A percentile compares a stretch with the other conserved stretches of the same genome.
These are phyloP conservation scores for Tenualosa ilisha DNA, from an alignment of 2,797 vertebrate genomes.

Conservation along the genomic window DNA sequence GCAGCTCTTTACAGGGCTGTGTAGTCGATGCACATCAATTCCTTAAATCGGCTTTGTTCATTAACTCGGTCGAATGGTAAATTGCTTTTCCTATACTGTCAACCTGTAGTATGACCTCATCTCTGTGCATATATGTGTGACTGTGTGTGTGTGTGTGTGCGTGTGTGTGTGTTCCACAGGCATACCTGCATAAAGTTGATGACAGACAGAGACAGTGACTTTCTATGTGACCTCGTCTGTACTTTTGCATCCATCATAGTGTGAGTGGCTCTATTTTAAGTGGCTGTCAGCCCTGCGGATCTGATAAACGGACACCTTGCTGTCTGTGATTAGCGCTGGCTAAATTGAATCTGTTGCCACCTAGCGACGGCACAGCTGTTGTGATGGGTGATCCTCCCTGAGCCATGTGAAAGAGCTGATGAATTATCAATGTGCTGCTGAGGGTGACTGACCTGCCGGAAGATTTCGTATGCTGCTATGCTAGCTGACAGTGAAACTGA, in stretches of 20 bases:
- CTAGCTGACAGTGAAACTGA: no score
- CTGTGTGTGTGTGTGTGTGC: neutral
- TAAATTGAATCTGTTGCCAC: conserved; percentile 4
- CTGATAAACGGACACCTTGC: conserved; percentile 36
- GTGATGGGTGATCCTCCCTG: neutral
- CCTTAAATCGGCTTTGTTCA: neutral
- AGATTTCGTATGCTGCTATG: no score
- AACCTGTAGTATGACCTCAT: neutral
- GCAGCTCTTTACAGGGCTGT: neutral
- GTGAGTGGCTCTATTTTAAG: conserved; percentile 28
- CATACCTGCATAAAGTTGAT: neutral
- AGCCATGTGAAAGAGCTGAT: neutral
- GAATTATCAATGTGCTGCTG: no score
- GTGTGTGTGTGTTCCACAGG: neutral
- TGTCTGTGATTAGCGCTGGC: no score
- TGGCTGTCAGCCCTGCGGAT: conserved; percentile 33
- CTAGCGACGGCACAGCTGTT: neutral
- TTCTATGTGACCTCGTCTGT: conserved; percentile 31
- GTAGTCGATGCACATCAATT: neutral
- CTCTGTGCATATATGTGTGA: neutral
- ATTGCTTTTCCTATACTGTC: conserved; percentile 9
- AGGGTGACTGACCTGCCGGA: no score
- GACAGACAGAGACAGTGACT: neutral
- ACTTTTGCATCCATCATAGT: conserved; percentile 48
- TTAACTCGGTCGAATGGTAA: neutral